Evolutionary conservation across 2,797 vertebrate species (phyloP), one percentile per base, ranked within the genome.

Genomic region (Propithecus perrieri): DNA sequence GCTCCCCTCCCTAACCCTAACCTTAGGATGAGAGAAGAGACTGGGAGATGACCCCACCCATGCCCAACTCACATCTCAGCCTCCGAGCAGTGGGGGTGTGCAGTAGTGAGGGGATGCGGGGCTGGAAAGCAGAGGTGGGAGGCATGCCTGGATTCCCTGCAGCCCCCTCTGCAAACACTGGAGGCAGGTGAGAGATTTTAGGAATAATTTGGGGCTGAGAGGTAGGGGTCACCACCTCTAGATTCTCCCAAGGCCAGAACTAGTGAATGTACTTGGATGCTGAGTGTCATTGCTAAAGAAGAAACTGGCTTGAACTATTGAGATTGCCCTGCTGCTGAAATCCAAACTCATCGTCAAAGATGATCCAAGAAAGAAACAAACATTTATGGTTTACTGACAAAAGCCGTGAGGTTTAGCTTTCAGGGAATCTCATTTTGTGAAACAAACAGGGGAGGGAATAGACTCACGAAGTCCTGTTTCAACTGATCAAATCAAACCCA

Each of bases 401-500:
- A 46, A 75, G 35, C n/a, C 75, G 7, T 14, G 22, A 65, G 35
- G 63, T 15, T 33, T 63, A 53, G 43, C 41, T 69, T n/a, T 38
- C 48, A 72, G 28, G 17, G 18, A 24, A 20, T 80, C 26, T 75
- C 67, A 10, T 8, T 76, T 20, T 38, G 15, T 35, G 57, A 67
- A 80, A n/a, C n/a, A 46, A 48, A 57, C 1, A 5, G 61, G 35
- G 28, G 17, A 22, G 20, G 67, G 12, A 18, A 28, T 30, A 1
- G 43, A 5, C 41, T 71, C 26, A 30, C 38, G 3, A 50, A 38
- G 41, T 28, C 57, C 38, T 67, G 12, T 24, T 18, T 65, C 50
- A 20, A 4, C 20, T 33, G 26, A 4, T 6, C 3, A 10, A n/a
- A 2, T 38, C 1, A 28, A 41, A 35, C 24, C 35, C 0, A 0